These are phyloP conservation scores for Nymphicus hollandicus DNA, from an alignment of 2,113 vertebrate genomes.

Conservation along the genomic window DNA sequence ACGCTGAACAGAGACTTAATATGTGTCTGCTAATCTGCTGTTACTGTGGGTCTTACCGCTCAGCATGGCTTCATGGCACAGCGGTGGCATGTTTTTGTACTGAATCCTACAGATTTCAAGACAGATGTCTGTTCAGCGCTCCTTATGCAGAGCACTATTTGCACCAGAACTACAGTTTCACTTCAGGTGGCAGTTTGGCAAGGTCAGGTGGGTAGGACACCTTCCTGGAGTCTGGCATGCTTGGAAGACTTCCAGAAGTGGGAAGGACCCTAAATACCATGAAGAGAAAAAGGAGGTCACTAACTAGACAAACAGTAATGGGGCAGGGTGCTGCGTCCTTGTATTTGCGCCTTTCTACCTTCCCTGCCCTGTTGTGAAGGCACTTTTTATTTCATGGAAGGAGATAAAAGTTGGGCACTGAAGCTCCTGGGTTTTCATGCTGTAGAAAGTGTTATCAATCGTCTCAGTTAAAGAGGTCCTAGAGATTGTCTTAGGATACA, in stretches of 20 bases:
- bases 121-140: not conserved
- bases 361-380: not conserved
- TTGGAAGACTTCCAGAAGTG: not conserved
- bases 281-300: not conserved
- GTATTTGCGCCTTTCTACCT: not conserved
- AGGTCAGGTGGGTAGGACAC: not conserved
- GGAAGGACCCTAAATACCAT: not conserved
- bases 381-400: not conserved
- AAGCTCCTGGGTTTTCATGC: not conserved
- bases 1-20: not conserved
- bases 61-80: not conserved
- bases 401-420: not conserved
- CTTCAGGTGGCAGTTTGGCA: not conserved
- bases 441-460: fast-evolving
- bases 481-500: not conserved
- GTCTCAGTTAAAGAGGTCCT: not conserved
- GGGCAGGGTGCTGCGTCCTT: not conserved
- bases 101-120: fast-evolving
- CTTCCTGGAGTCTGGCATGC: not conserved
- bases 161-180: fast-evolving
- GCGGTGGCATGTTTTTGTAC: not conserved
- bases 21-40: not conserved
- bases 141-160: not conserved
- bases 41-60: not conserved
- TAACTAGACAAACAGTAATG: not conserved